Base-by-base conservation (phyloP, 2,797 vertebrate genomes). In the Melanotaenia nigrans region DNA sequence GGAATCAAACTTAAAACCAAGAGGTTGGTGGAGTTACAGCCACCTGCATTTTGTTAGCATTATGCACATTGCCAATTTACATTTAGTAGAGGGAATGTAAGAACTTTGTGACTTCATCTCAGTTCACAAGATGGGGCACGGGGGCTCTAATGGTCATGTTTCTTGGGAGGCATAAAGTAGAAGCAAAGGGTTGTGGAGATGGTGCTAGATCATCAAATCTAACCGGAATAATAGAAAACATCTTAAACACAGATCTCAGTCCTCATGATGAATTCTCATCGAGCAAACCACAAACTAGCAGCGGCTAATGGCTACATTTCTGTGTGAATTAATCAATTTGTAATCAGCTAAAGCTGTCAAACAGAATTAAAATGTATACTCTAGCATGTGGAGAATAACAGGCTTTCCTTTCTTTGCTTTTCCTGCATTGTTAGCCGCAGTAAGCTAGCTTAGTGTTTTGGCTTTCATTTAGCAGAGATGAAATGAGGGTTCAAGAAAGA, bases 271-370 rank as follows among this genome's bases (percentile, higher is more conserved):
- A 58, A 61, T 58, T 61, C 47, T 72, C 36, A 42, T 49, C 70
- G 61, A 76, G 73, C 65, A 79, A 80, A 75, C 69, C 77, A 70
- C 63, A 6, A 61, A 67, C 77, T 69, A 55, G 61, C 60, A 40
- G 42, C 6, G n/a, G 36, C 74, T 71, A 40, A 49, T 51, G 63
- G 40, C 68, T 13, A 73, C 75, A 81, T 85, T 83, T 79, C 72
- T 82, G 68, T 5, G 63, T 67, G 67, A 85, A 73, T 83, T 66
- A 66, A 59, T 75, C 74, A 76, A 80, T 85, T 81, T 84, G 78
- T 81, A 85, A 87, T 73, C 54, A 66, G 73, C 69, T 81, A 61
- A 45, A 66, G 66, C 65, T 87, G 77, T 85, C 81, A 82, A 81
- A 81, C 79, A 81, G 56, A 20, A 83, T 87, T 76, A 71, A 73